These are phyloP conservation scores for Phalanger gymnotis DNA, from an alignment of 2,797 vertebrate species.

Conservation along the genomic window DNA sequence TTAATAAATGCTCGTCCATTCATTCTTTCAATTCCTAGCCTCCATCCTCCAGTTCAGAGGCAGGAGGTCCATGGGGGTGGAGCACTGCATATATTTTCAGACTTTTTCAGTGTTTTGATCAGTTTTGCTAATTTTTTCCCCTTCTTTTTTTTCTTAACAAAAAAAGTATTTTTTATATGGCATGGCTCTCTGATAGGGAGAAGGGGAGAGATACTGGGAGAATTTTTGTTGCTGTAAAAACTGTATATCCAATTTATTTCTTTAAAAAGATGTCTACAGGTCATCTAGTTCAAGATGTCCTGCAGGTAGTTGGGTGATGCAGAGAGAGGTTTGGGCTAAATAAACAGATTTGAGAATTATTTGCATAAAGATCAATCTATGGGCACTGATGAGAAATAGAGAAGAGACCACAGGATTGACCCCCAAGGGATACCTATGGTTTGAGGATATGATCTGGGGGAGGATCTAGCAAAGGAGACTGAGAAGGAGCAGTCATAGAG, in stretches of 20 bases:
- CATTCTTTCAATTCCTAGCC: background rate
- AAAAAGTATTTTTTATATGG: background rate
- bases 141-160: too few relatives aligned
- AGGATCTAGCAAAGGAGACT: background rate
- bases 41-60: background rate
- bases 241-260: background rate
- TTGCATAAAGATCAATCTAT: background rate
- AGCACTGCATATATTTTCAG: background rate
- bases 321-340: background rate
- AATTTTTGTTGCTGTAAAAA: background rate
- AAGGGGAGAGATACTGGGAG: background rate
- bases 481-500: background rate
- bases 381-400: background rate
- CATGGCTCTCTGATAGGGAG: background rate
- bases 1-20: background rate
- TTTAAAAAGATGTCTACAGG: background rate
- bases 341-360: background rate
- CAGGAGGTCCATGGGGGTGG: background rate
- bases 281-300: background rate
- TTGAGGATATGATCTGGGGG: background rate
- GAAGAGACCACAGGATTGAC: background rate
- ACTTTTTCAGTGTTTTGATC: background rate
- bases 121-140: background rate
- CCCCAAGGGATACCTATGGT: background rate
- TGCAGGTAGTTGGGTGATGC: background rate